A percentile compares a stretch with the other conserved stretches of the same genome.
These are phyloP conservation scores for Lepidurus packardi DNA, from an alignment of 1,140 invertebrate species.

Conservation along the genomic window DNA sequence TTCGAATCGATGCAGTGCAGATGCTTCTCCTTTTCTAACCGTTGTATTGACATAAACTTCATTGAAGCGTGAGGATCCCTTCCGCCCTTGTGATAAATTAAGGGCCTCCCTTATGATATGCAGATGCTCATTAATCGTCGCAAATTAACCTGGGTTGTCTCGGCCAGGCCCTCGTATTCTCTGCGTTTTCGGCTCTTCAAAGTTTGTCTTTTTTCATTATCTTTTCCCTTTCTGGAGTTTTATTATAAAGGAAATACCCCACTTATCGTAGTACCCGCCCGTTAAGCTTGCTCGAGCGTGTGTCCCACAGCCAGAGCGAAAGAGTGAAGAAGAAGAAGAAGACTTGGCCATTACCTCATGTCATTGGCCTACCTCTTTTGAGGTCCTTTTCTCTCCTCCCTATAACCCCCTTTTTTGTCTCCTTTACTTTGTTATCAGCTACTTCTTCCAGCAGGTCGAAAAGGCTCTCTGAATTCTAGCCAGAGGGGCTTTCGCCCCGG, in stretches of 20 bases:
- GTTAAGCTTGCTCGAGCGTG: no score
- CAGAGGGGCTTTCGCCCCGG: no score
- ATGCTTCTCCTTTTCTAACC: neutral
- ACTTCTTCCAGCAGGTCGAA: no score
- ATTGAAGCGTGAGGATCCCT: neutral
- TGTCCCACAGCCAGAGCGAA: no score
- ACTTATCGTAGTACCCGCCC: neutral
- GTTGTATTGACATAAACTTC: conserved; percentile 7
- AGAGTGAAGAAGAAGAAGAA: no score
- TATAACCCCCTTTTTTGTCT: neutral
- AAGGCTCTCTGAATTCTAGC: no score
- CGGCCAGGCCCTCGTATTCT: neutral
- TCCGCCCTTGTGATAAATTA: neutral
- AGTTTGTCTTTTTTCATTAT: neutral
- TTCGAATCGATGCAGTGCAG: conserved; percentile 11
- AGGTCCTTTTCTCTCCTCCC: neutral
- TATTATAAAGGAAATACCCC: neutral
- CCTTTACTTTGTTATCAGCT: neutral
- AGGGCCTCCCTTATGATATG: conserved; percentile 10
- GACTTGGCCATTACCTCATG: neutral
- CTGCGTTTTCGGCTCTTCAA: no score
- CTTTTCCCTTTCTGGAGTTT: neutral
- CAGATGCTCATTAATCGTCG: conserved; percentile 21
- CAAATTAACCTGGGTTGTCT: conserved; percentile 4
- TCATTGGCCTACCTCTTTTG: neutral